Conservation (phyloP, 2,888 invertebrate species). For the Cecidostiba fungosa region DNA sequence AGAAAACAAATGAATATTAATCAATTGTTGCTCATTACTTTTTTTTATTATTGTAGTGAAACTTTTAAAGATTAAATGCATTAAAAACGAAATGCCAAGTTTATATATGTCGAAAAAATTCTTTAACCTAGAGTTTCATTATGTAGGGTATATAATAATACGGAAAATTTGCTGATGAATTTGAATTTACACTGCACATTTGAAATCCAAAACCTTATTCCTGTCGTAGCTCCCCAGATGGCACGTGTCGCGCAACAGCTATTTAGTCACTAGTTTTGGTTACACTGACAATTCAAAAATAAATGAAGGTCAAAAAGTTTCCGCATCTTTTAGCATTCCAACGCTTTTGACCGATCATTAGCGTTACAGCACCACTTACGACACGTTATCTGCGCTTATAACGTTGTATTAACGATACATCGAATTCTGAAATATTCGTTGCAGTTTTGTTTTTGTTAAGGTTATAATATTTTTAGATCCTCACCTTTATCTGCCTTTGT, state of each 20-base stretch:
- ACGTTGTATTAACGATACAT: neutral
- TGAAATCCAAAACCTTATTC: neutral
- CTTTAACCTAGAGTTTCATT: neutral
- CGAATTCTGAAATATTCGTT: slow-evolving; percentile 11
- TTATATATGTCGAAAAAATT: no score
- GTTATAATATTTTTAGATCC: slow-evolving; percentile 19
- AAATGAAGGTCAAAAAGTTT: neutral
- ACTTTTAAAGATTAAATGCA: no score
- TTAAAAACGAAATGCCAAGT: no score
- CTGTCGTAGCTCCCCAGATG: neutral
- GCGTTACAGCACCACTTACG: no score
- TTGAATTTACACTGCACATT: neutral
- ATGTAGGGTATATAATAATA: neutral
- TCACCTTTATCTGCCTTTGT: slow-evolving; percentile 6
- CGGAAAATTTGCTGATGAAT: neutral
- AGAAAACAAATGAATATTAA: no score
- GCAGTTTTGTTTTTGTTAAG: neutral
- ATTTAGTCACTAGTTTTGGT: neutral
- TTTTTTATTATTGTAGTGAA: no score
- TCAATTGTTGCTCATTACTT: no score
- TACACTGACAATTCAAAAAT: neutral
- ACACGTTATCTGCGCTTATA: neutral
- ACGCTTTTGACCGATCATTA: neutral
- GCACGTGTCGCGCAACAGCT: neutral
- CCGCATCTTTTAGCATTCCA: neutral